A percentile compares a stretch with the other conserved stretches of the same genome.
Evolutionary conservation across 2,113 vertebrate species (phyloP).

Genomic region (Butorides virescens): DNA sequence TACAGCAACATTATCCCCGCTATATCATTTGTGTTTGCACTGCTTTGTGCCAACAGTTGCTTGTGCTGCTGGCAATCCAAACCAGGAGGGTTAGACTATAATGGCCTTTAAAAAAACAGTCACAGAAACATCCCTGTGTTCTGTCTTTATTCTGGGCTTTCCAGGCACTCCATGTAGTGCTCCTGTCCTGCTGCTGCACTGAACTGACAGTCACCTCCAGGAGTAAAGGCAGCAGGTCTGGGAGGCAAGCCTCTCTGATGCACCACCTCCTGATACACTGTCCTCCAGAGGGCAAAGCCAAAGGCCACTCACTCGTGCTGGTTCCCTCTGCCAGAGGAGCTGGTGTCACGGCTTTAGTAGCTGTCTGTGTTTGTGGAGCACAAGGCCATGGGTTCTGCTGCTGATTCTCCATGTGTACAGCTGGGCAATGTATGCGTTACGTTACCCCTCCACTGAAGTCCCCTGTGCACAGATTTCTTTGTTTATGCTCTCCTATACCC

Average conservation of each 20-base stretch:
- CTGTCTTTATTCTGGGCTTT: background rate
- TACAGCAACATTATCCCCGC: background rate
- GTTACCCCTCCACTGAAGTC: background rate
- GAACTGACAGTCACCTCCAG: background rate
- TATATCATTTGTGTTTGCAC: background rate
- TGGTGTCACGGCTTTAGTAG: background rate
- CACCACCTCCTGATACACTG: background rate
- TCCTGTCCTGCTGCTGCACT: background rate
- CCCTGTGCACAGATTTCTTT: background rate
- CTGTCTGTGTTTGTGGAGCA: background rate
- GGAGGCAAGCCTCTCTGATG: fast-evolving
- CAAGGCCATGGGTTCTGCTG: fast-evolving
- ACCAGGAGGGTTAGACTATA: background rate
- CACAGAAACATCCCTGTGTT: background rate
- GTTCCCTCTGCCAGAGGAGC: background rate
- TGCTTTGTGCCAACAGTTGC: background rate
- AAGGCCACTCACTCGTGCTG: background rate
- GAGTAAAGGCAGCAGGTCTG: background rate
- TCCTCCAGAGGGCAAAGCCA: background rate
- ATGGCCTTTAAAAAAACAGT: background rate
- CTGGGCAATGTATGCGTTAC: fast-evolving
- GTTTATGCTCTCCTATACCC: background rate
- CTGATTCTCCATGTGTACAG: background rate
- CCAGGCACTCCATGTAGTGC: background rate
- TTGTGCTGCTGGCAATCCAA: background rate